Evolutionary conservation across 2,797 vertebrate genomes (phyloP).

Genomic region (Cossypha caffra): DNA sequence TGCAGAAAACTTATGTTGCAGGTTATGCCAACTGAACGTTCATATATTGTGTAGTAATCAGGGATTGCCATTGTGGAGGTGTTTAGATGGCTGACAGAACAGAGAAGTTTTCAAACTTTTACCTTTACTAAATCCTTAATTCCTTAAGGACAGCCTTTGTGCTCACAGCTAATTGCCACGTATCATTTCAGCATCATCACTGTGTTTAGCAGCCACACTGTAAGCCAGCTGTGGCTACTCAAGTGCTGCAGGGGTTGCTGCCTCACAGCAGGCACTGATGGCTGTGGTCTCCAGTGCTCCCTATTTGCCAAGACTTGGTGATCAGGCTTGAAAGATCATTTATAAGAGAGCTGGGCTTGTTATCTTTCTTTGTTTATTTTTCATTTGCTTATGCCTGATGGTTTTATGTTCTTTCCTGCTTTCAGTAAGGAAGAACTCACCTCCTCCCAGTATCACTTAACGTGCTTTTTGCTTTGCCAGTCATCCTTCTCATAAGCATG

Average conservation of each 20-base stretch:
- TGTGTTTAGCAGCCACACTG: neutral
- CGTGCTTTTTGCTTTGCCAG: neutral
- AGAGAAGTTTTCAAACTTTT: neutral
- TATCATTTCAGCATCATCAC: accelerated
- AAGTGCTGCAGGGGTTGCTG: accelerated
- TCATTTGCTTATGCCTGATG: neutral
- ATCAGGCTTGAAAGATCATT: neutral
- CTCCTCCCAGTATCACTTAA: accelerated
- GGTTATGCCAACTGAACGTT: neutral
- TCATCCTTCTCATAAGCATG: neutral
- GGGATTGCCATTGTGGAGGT: neutral
- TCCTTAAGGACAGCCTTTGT: neutral
- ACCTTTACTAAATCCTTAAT: neutral
- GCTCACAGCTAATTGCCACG: neutral
- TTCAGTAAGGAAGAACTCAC: neutral
- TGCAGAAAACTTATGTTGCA: neutral
- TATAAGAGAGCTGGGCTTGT: neutral
- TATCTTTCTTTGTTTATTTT: neutral
- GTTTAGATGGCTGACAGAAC: neutral
- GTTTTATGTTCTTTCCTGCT: neutral
- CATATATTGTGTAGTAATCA: neutral
- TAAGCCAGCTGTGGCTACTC: neutral
- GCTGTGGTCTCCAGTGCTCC: neutral
- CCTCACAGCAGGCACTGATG: neutral
- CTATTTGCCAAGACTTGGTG: neutral